Conservation (phyloP, 2,797 vertebrate genomes). For the Emydoidea blandingii region DNA sequence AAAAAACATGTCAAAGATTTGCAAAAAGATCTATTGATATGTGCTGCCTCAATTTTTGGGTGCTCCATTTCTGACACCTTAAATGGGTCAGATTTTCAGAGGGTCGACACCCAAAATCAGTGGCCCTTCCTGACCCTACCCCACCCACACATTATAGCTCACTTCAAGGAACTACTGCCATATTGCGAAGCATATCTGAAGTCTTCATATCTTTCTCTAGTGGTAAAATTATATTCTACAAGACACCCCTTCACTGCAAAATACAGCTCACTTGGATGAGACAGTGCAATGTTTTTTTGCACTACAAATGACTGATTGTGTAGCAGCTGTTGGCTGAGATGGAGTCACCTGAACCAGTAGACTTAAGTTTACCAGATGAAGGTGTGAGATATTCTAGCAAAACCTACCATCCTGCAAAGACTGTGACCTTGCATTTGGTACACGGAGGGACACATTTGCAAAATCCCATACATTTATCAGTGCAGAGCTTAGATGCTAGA, state of each 20-base stretch:
- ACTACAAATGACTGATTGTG: neutral
- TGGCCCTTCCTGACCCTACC: neutral
- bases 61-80: neutral
- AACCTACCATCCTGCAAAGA: neutral
- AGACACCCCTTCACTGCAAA: neutral
- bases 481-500: neutral
- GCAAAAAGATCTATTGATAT: neutral
- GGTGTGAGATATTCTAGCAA: neutral
- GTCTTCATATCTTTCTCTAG: neutral
- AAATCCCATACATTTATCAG: neutral
- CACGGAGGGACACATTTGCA: neutral
- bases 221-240: neutral
- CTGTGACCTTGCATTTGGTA: rapidly evolving
- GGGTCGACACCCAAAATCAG: neutral
- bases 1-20: neutral
- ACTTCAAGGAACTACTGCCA: neutral
- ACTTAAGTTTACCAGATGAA: neutral
- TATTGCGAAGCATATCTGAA: neutral
- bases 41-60: neutral
- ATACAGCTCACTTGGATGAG: neutral
- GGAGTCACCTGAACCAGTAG: rapidly evolving
- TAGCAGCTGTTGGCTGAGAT: neutral
- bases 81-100: neutral
- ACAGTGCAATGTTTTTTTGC: neutral
- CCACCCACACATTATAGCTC: neutral